Percentiles rank a stretch among this genome's conserved stretches.
phyloP scores from a whole-genome alignment of 2,888 invertebrate species.

The Agrochola litura region DNA sequence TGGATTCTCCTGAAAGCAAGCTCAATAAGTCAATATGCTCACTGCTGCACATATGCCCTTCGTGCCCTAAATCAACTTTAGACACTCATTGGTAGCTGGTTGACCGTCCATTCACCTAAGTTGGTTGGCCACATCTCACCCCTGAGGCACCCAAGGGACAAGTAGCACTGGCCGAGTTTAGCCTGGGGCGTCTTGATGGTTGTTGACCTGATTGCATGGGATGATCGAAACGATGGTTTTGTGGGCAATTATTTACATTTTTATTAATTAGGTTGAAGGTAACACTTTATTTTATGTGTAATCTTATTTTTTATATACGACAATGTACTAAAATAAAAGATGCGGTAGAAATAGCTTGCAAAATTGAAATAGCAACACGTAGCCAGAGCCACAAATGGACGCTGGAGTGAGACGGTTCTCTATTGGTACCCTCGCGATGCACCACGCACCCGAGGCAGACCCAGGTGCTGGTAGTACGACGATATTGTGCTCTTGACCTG shows the following conservation, averaged over 20 bases:
- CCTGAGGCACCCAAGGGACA: constrained; percentile 32
- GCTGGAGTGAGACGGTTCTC: neutral
- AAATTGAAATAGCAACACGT: neutral
- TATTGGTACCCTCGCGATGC: neutral
- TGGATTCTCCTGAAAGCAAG: neutral
- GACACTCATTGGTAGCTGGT: constrained; percentile 2
- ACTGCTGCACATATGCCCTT: neutral
- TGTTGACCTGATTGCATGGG: constrained; percentile 29
- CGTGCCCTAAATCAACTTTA: constrained; percentile 26
- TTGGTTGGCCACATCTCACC: constrained; percentile 19
- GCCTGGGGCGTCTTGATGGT: constrained; percentile 3
- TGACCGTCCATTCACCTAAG: constrained; percentile 43
- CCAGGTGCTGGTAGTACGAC: too few relatives aligned
- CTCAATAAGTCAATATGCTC: constrained; percentile 1
- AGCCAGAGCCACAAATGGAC: neutral
- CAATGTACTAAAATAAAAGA: too few relatives aligned
- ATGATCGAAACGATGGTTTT: constrained; percentile 17
- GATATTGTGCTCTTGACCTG: neutral
- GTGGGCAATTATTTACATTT: neutral
- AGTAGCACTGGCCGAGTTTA: constrained; percentile 48
- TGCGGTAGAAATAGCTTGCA: too few relatives aligned
- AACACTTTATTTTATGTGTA: too few relatives aligned
- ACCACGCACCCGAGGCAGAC: neutral
- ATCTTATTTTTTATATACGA: too few relatives aligned
- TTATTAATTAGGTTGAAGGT: too few relatives aligned